A percentile compares a stretch with the other conserved stretches of the same genome.
Conservation (phyloP, 1,140 invertebrate genomes). For the Sarcophaga bullata region DNA sequence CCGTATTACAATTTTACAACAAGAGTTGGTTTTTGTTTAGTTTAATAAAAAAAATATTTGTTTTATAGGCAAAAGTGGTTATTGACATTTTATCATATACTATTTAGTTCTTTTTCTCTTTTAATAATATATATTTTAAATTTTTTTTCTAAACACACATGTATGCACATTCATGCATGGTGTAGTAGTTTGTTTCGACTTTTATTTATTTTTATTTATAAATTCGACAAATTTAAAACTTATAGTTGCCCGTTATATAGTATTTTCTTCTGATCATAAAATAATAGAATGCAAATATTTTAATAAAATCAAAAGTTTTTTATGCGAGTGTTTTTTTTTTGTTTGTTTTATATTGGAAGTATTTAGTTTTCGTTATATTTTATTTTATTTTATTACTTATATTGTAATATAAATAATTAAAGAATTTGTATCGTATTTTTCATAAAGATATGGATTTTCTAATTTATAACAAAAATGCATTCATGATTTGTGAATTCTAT, state of each 20-base stretch:
- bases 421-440: slow-evolving; percentile 27
- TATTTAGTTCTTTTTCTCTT: no score
- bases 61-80: slow-evolving; percentile 5
- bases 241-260: not conserved
- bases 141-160: no score
- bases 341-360: slow-evolving; percentile 18
- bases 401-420: slow-evolving; percentile 27
- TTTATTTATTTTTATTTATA: not conserved
- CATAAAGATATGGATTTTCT: slow-evolving; percentile 34
- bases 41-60: not conserved
- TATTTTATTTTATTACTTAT: not conserved
- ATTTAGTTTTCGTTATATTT: slow-evolving; percentile 23
- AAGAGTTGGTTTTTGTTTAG: not conserved
- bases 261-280: not conserved
- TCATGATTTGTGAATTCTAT: not conserved
- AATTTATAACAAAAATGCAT: not conserved
- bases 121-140: no score
- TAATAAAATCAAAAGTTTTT: slow-evolving; percentile 15
- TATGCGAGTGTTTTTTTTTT: slow-evolving; percentile 31
- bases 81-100: not conserved
- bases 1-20: no score
- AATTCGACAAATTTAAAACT: not conserved
- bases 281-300: not conserved
- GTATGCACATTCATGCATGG: no score
- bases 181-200: no score